Evolutionary conservation across 2,797 vertebrate species (phyloP), one percentile per base, ranked within the genome.

Genomic region (Rhodeus uyekii): DNA sequence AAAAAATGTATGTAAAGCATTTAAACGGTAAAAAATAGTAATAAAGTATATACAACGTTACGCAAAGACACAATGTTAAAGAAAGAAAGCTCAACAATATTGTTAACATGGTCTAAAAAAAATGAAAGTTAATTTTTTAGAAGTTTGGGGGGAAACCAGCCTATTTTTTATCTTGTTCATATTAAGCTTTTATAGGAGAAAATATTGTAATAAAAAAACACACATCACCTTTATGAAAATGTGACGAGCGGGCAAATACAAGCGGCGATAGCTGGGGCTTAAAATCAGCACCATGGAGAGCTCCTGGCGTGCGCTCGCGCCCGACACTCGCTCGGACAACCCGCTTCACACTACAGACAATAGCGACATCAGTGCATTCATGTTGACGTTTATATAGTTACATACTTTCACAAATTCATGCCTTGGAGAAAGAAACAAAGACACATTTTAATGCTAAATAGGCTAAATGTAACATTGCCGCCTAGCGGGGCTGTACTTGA

Each of bases 231-330:
- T 16, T 46, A 44, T 60, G 1, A 48, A 71, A 46, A 72, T 36
- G 4, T 48, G 53, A 48, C 14, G 14, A 36, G 24, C 39, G 63
- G 39, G 1, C 19, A 22, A 44, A 16, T 32, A 8, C 16, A 18
- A 4, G 9, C 38, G 19, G 38, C 8, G 22, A 34, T 22, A 24
- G 42, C 48, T 42, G 27, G 9, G 32, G 24, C n/a, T 24, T 39
- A 34, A 32, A 27, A 34, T 68, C 80, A 82, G 80, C 18, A 82
- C 80, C 80, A 67, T 7, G 80, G 80, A 82, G 63, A 82, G 80
- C 50, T 67, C 72, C 72, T 3, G 13, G 61, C 3, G 32, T 10
- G 32, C 19, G 58, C 22, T 8, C 18, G n/a, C 18, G 79, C 22
- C 5, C 53, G 27, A 13, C 65, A 32, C 29, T 38, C 4, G 27